Base-by-base conservation (phyloP, 2,797 vertebrate species). In the Sebastes steindachneri region DNA sequence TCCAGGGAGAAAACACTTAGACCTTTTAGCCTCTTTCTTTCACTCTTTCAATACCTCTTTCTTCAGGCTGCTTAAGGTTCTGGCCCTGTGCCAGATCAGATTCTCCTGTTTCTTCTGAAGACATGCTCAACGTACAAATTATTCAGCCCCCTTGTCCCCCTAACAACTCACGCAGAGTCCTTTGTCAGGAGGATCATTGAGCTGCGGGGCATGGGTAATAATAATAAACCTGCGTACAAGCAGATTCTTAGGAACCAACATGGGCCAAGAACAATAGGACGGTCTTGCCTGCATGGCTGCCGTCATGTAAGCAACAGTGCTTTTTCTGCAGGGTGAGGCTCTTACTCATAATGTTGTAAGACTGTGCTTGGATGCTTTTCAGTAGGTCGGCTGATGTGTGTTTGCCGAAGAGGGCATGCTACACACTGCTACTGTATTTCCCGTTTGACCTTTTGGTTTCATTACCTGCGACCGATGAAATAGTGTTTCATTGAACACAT, bases 21-120 rank as follows among this genome's bases (percentile, higher is more conserved):
- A 88, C 85, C 77, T 85, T 66, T 89, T 77, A 75, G 80, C 31
- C 70, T 69, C 12, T 71, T 67, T 75, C 19, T 66, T 55, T 57
- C 12, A 26, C 31, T 68, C 67, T 78, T 67, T 51, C 41, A 31
- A 29, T 80, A 72, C 35, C 53, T 28, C 67, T 72, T 65, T 85
- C 82, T 79, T 76, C 5, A 45, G 75, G 79, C 84, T 86, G 77
- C 81, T 84, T 73, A 59, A 68, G 79, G 68, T 60, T 73, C 2
- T 45, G 92, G 93, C 87, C 63, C 7, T 1, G 28, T 41, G 87
- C 92, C 93, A 95, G 83, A 93, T 95, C 86, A 85, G 90, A 92
- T 26, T 90, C 90, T 92, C 41, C 1, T 76, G 80, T 92, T 88
- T 89, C 91, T 80, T 63, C 83, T 90, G 75, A 88, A 84, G 84